Evolutionary conservation across 2,888 invertebrate species (phyloP).

Genomic region (Drosophila phalerata): DNA sequence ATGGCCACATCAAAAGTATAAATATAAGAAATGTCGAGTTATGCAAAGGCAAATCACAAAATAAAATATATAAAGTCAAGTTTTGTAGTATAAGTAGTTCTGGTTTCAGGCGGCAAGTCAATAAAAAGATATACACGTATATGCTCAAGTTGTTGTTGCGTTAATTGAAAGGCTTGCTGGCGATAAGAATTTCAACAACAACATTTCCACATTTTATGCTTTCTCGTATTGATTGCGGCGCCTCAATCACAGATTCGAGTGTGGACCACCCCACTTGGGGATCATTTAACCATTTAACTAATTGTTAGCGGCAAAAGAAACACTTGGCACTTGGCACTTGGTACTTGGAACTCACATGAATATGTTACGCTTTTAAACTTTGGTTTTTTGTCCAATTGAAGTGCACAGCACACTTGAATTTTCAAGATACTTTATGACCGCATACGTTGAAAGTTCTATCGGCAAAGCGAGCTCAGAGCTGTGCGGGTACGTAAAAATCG

Average conservation of each 20-base stretch:
- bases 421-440: slow-evolving; percentile 36
- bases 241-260: slow-evolving; percentile 27
- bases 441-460: slow-evolving; percentile 40
- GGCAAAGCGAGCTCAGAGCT: slow-evolving; percentile 50
- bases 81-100: slow-evolving; percentile 11
- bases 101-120: neutral
- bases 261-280: slow-evolving; percentile 38
- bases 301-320: slow-evolving; percentile 49
- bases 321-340: slow-evolving; percentile 47
- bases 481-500: slow-evolving; percentile 75
- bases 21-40: slow-evolving; percentile 31
- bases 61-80: slow-evolving; percentile 4
- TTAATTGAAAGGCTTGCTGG: slow-evolving; percentile 62
- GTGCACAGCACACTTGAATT: slow-evolving; percentile 34
- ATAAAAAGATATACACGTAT: slow-evolving; percentile 26
- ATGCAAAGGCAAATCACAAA: slow-evolving; percentile 29
- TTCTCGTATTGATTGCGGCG: slow-evolving; percentile 17
- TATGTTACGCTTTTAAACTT: slow-evolving; percentile 2
- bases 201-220: slow-evolving; percentile 29
- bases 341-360: slow-evolving; percentile 48
- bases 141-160: slow-evolving; percentile 50
- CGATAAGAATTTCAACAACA: slow-evolving; percentile 48
- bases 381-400: slow-evolving; percentile 11
- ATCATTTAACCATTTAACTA: slow-evolving; percentile 53
- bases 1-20: slow-evolving; percentile 22